phyloP scores from a whole-genome alignment of 1,140 invertebrate genomes.

The Orchesella cincta region DNA sequence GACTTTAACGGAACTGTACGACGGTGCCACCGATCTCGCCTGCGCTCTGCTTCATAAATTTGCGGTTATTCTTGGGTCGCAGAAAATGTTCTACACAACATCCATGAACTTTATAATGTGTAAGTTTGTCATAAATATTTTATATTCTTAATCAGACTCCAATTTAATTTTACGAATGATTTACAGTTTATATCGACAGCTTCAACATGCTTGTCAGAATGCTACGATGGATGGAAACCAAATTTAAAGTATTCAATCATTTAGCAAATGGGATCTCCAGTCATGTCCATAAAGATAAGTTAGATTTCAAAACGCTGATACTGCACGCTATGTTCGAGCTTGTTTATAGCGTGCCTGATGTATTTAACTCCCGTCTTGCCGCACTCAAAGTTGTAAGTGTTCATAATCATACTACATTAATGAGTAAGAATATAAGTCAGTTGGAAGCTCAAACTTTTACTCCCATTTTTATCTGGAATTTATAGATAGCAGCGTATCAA shows the following conservation, averaged over 20 bases:
- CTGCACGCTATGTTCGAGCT: slow-evolving; percentile 20
- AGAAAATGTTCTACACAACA: slow-evolving; percentile 18
- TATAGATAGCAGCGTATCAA: not conserved
- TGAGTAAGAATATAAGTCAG: not conserved
- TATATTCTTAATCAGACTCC: not conserved
- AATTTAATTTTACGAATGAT: not conserved
- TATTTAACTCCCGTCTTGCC: not conserved
- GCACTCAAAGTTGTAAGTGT: slow-evolving; percentile 17
- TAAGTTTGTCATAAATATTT: not conserved
- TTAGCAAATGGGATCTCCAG: slow-evolving; percentile 1
- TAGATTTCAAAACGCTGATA: slow-evolving; percentile 6
- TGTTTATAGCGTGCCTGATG: slow-evolving; percentile 16
- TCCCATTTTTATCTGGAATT: not conserved
- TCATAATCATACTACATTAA: not conserved
- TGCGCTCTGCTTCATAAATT: slow-evolving; percentile 4
- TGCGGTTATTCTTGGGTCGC: slow-evolving; percentile 1
- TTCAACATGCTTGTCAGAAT: slow-evolving; percentile 12
- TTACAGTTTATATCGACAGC: slow-evolving; percentile 22
- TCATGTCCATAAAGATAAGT: not conserved
- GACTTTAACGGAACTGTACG: slow-evolving; percentile 4
- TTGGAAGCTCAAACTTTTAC: not conserved
- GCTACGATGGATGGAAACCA: slow-evolving; percentile 8
- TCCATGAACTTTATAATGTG: slow-evolving; percentile 23
- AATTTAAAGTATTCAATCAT: slow-evolving; percentile 6
- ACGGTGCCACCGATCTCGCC: slow-evolving; percentile 7